phyloP scores from a whole-genome alignment of 2,797 vertebrate species.

The Carduelis carduelis region DNA sequence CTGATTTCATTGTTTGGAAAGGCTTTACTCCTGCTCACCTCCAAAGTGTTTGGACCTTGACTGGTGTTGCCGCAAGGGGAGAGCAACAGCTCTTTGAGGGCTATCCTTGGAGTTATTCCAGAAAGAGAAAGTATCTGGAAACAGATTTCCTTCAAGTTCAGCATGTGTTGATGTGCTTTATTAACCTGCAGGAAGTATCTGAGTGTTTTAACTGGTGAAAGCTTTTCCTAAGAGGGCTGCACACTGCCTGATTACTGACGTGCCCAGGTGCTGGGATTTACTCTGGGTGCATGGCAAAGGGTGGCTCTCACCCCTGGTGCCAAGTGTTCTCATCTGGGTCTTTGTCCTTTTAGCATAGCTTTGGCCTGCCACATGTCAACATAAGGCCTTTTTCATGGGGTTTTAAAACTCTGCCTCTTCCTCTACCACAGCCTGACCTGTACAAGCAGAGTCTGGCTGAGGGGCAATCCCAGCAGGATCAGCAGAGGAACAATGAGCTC shows the following conservation, averaged over 20 bases:
- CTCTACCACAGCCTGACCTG: neutral
- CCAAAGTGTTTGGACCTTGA: neutral
- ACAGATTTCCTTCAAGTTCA: neutral
- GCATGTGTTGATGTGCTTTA: neutral
- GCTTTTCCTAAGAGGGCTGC: neutral
- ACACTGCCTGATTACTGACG: neutral
- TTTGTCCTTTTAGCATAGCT: neutral
- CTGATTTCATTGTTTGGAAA: neutral
- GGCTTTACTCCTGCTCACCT: neutral
- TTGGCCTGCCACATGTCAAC: neutral
- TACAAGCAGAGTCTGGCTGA: neutral
- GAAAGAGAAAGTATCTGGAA: neutral
- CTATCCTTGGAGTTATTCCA: neutral
- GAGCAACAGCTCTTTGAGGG: neutral
- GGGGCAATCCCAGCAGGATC: neutral
- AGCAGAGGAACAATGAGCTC: neutral
- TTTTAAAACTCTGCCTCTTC: neutral
- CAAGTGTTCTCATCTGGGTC: neutral
- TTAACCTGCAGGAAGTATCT: neutral
- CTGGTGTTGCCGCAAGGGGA: neutral
- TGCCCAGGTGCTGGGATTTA: accelerated
- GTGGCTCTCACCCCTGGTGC: neutral
- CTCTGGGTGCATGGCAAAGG: accelerated
- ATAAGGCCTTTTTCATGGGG: neutral
- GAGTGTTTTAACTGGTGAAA: neutral